A percentile compares a stretch with the other conserved stretches of the same genome.
phyloP scores from a whole-genome alignment of 1,140 invertebrate genomes.

The Leptinotarsa lineolata region DNA sequence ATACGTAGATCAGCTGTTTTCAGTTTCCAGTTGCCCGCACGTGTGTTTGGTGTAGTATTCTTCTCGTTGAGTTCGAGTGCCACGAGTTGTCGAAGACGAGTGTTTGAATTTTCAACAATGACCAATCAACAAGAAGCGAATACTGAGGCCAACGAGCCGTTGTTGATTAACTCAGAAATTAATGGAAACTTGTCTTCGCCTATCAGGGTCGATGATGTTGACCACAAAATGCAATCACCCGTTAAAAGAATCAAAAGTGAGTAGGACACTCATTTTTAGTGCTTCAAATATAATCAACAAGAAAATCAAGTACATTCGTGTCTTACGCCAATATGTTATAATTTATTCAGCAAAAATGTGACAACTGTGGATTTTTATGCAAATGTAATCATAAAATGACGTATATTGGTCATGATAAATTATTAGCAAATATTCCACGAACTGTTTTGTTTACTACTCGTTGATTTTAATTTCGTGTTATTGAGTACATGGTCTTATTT shows the following conservation, averaged over 20 bases:
- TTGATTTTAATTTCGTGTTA: neutral
- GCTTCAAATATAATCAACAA: no score
- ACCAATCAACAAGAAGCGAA: slow-evolving; percentile 9
- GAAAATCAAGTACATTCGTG: neutral
- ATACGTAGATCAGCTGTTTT: slow-evolving; percentile 16
- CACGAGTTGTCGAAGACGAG: neutral
- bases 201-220: neutral
- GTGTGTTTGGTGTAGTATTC: slow-evolving; percentile 9
- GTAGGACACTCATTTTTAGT: neutral
- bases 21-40: slow-evolving; percentile 2
- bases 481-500: neutral
- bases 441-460: neutral
- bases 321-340: neutral
- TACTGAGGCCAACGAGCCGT: slow-evolving; percentile 3
- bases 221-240: neutral
- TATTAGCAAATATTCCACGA: neutral
- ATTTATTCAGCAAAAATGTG: neutral
- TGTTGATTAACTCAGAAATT: neutral
- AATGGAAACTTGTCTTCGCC: neutral
- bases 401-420: neutral
- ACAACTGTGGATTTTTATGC: neutral
- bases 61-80: neutral
- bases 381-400: neutral
- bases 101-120: slow-evolving; percentile 1
- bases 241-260: slow-evolving; percentile 19